phyloP scores from a whole-genome alignment of 2,888 invertebrate genomes.

The Uloborus plumipes region DNA sequence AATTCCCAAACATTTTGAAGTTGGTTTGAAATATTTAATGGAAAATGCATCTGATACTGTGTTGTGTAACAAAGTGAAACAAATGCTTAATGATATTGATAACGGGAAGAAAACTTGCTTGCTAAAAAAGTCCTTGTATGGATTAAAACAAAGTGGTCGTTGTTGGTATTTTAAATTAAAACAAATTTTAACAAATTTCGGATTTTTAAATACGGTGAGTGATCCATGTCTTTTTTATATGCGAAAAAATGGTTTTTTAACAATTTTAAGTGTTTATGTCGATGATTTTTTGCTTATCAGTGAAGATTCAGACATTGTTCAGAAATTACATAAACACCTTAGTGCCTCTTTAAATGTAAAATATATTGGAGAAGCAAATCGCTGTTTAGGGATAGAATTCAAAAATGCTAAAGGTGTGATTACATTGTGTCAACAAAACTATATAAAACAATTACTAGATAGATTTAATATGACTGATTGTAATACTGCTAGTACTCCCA shows the following conservation, averaged over 20 bases:
- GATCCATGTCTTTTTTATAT: slow-evolving; percentile 3
- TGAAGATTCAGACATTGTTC: not conserved
- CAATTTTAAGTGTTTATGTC: not conserved
- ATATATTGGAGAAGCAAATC: slow-evolving; percentile 4
- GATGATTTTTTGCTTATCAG: not conserved
- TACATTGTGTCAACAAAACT: not conserved
- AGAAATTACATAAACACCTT: not conserved
- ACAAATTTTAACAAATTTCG: not conserved
- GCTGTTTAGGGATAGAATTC: slow-evolving; percentile 20
- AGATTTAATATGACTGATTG: not conserved
- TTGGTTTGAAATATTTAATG: not conserved
- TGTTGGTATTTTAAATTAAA: slow-evolving; percentile 1
- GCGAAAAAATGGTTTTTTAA: not conserved
- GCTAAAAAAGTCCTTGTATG: not conserved
- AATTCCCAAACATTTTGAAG: not conserved
- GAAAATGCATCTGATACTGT: not conserved
- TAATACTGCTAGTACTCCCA: not conserved
- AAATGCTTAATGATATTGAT: not conserved
- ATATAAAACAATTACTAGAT: not conserved
- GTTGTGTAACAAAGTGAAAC: not conserved
- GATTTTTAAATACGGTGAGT: not conserved
- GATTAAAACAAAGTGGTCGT: slow-evolving; percentile 1
- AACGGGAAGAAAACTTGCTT: not conserved
- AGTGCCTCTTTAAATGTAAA: not conserved
- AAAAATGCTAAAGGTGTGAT: not conserved